Percentiles rank a stretch among this genome's conserved stretches.
These are phyloP conservation scores for Lamprotornis superbus DNA, from an alignment of 2,113 vertebrate genomes.

Conservation along the genomic window DNA sequence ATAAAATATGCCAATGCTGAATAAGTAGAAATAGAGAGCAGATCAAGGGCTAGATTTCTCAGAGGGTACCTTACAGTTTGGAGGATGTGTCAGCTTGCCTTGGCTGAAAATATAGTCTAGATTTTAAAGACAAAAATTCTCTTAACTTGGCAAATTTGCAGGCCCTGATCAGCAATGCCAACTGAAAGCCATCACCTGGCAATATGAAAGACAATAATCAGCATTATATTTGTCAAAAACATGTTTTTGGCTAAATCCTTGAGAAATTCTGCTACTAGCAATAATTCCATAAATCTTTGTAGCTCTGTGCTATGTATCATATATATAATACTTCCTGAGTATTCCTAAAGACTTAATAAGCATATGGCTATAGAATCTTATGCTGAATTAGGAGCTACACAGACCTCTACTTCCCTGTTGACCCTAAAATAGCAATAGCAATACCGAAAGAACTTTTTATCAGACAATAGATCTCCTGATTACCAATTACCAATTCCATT, in stretches of 20 bases:
- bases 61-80: background rate
- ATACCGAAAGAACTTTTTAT: background rate
- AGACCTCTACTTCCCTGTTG: background rate
- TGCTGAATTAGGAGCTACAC: background rate
- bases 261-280: background rate
- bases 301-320: background rate
- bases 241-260: background rate
- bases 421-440: background rate
- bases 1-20: background rate
- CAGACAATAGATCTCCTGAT: background rate
- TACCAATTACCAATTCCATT: background rate
- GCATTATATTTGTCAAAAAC: background rate
- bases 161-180: background rate
- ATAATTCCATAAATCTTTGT: background rate
- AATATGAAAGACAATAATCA: background rate
- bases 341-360: background rate
- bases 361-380: background rate
- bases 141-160: background rate
- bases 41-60: slow-evolving; percentile 1
- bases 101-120: background rate
- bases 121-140: background rate
- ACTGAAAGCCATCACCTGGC: background rate
- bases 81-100: background rate
- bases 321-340: background rate
- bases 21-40: background rate